Conservation (phyloP, 2,113 vertebrate genomes). For the Crypturellus undulatus region DNA sequence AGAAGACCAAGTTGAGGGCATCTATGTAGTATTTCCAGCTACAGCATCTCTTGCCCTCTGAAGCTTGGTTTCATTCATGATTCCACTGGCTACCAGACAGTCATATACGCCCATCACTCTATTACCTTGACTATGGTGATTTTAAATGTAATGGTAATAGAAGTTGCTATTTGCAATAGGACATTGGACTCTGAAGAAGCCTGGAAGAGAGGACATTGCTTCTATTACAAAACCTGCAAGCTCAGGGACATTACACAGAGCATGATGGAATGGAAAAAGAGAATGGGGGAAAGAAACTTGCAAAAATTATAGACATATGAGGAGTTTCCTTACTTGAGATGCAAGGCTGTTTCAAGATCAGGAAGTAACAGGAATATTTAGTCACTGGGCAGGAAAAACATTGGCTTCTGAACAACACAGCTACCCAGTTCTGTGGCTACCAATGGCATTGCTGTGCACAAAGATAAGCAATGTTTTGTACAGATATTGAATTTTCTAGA, state of each 20-base stretch:
- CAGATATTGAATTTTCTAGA: neutral
- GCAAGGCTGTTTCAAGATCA: neutral
- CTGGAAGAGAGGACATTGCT: neutral
- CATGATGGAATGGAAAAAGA: neutral
- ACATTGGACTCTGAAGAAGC: neutral
- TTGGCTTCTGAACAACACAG: neutral
- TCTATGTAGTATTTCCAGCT: neutral
- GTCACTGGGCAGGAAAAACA: neutral
- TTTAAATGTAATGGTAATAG: neutral
- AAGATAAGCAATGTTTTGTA: neutral
- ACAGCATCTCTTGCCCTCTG: neutral
- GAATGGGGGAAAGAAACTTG: neutral
- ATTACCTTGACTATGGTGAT: neutral
- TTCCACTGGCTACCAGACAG: neutral
- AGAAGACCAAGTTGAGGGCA: neutral
- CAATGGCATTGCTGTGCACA: neutral
- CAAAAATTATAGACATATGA: neutral
- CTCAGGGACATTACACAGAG: neutral
- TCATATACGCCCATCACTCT: neutral
- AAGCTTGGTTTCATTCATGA: neutral
- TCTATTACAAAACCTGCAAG: neutral
- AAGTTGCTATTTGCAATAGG: neutral
- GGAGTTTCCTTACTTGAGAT: neutral
- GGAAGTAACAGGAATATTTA: neutral
- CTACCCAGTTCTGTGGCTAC: neutral